These are phyloP conservation scores for Brassicogethes aeneus DNA, from an alignment of 2,888 invertebrate genomes.

Conservation along the genomic window DNA sequence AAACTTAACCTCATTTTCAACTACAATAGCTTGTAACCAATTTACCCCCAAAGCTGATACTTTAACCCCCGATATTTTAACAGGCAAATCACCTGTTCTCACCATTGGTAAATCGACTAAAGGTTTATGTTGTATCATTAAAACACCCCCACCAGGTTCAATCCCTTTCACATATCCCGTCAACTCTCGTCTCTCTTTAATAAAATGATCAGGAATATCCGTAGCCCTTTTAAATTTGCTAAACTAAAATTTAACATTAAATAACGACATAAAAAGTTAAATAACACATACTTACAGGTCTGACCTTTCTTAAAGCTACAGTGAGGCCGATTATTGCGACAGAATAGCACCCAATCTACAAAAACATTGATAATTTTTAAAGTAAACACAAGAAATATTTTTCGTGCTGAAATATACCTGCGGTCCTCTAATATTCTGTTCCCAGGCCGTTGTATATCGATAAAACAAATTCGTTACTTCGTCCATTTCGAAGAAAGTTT, in stretches of 20 bases:
- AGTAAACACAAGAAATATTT: constrained; percentile 1
- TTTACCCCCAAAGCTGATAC: constrained; percentile 42
- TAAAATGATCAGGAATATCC: constrained; percentile 38
- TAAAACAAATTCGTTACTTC: constrained; percentile 27
- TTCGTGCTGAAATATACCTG: no score
- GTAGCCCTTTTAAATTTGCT: constrained; percentile 36
- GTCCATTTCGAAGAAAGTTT: constrained; percentile 20
- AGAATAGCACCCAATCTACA: constrained; percentile 46
- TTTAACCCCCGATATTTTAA: constrained; percentile 45
- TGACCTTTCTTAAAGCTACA: constrained; percentile 43
- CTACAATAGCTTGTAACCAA: constrained; percentile 41
- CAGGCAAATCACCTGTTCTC: constrained; percentile 37
- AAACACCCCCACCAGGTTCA: constrained; percentile 35
- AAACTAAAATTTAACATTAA: constrained; percentile 29
- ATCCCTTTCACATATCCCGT: constrained; percentile 37
- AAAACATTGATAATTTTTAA: no score
- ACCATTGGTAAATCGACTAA: constrained; percentile 29
- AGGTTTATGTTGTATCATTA: constrained; percentile 41
- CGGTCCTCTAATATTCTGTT: constrained; percentile 36
- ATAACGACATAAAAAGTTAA: constrained; percentile 3
- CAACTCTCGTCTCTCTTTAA: constrained; percentile 34
- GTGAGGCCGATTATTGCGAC: constrained; percentile 43
- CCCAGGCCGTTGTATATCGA: constrained; percentile 31
- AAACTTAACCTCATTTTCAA: constrained; percentile 37
- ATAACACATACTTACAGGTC: constrained; percentile 41